Evolutionary conservation across 92 coral and sea anemone species (phyloP), one percentile per base, ranked within the genome.

Genomic region (Umimayanthus chanpuru): DNA sequence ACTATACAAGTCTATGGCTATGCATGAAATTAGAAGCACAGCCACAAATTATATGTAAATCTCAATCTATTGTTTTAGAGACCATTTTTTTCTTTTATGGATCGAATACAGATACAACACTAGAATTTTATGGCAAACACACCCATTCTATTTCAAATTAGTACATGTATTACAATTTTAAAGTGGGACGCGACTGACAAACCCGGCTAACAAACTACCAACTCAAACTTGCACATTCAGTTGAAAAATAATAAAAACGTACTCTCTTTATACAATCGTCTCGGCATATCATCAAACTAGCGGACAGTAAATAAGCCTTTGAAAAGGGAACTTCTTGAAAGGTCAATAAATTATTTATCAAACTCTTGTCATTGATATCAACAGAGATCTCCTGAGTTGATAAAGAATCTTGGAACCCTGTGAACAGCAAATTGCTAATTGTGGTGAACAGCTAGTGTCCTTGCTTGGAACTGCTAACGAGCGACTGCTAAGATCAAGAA

Each of bases 281-380:
- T 32, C 36, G 36, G 36, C 36, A 32, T 32, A 32, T 32, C 36
- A 32, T 32, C 36, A 61, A 61, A 61, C 68, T 18, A 25, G 25
- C 68, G 8, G 26, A 25, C 21, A 61, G 7, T 61, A 61, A 61
- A 18, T 18, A 75, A 36, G 29, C 9, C 4, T 28, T 28, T 30
- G 23, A 32, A 36, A 80, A 80, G 39, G 20, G 70, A 80, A 25
- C 64, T 49, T 55, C 49, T 30, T 80, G 68, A 80, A 80, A 30
- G 14, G 84, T 73, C 68, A 53, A 18, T 80, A 26, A 55, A 80
- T 80, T 28, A 80, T 80, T 80, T 12, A 80, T 56, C 6, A 30
- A 29, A 30, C 41, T 79, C 36, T 32, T 32, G 36, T 32, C 44
- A 79, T 49, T 79, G 66, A 73, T 30, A 73, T 39, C 41, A 75